Evolutionary conservation across 2,113 vertebrate genomes (phyloP), one percentile per base, ranked within the genome.

Genomic region (Piaya cayana): DNA sequence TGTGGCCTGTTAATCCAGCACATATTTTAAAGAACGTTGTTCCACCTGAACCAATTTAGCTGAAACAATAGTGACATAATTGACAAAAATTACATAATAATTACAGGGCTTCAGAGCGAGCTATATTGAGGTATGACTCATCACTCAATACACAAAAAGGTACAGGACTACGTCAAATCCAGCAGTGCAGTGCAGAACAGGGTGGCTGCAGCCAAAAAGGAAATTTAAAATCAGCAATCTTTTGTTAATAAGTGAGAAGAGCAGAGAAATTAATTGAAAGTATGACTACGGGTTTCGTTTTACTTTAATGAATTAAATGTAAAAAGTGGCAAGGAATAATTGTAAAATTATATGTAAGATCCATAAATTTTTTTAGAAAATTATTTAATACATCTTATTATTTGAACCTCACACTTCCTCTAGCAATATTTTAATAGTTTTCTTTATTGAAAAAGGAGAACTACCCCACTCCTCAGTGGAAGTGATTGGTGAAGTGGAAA

Each of bases 401-500:
- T 65, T 79, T 93, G 63, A 82, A 78, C 47, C n/a, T 96, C 37
- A 42, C 19, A 75, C 6, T 83, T 95, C 37, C 17, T 97, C 76
- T 95, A 60, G 39, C 50, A 92, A 84, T 79, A 63, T 27, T 78
- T 67, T 60, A 84, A 76, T 25, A 82, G 53, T 78, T 89, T 93
- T 7, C 6, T 94, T 95, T 96, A 94, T 76, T 76, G 77, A 81
- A 67, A 80, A 84, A 43, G 53, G 34, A 95, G 26, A 94, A 52
- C 30, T 82, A 64, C 45, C 78, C 21, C 45, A 29, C 47, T 85
- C 32, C 59, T 68, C 53, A 80, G 23, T 7, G 68, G 47, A 85
- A 78, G 90, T 60, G 26, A 43, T 30, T 85, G 36, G 20, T 85
- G 63, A 92, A 91, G 83, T 94, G 58, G 74, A 96, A 97, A 95